These are phyloP conservation scores for Lycia hirtaria DNA, from an alignment of 2,888 invertebrate species.

Conservation along the genomic window DNA sequence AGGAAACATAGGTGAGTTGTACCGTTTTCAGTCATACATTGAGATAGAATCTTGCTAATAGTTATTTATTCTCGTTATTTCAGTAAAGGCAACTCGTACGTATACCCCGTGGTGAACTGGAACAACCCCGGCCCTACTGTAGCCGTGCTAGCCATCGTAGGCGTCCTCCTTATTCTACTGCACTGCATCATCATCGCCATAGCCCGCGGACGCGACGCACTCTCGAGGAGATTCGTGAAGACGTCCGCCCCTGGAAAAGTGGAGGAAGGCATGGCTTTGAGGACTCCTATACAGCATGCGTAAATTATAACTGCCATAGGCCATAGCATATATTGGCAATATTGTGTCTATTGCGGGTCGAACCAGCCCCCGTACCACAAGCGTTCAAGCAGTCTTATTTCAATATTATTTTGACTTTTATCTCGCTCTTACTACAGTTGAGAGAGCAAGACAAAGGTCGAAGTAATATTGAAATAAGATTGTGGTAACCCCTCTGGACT, in stretches of 20 bases:
- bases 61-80: slow-evolving; percentile 41
- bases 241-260: slow-evolving; percentile 47
- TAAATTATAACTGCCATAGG: slow-evolving; percentile 11
- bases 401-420: no score
- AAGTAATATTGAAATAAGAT: no score
- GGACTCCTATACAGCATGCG: slow-evolving; percentile 34
- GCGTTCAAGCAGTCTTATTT: no score
- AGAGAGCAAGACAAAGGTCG: no score
- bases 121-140: slow-evolving; percentile 86
- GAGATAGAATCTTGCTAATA: background rate
- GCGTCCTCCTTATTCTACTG: slow-evolving; percentile 85
- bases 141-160: slow-evolving; percentile 86
- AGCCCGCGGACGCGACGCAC: slow-evolving; percentile 75
- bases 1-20: no score
- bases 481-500: no score
- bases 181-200: slow-evolving; percentile 86
- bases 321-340: no score
- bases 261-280: slow-evolving; percentile 61
- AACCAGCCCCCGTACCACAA: no score
- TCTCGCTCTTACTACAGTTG: no score
- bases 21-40: no score
- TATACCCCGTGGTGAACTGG: slow-evolving; percentile 93
- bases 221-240: slow-evolving; percentile 53
- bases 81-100: slow-evolving; percentile 87
- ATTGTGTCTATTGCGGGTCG: no score